Conservation (phyloP, 2,888 invertebrate genomes). For the Dichetophora obliterata region DNA sequence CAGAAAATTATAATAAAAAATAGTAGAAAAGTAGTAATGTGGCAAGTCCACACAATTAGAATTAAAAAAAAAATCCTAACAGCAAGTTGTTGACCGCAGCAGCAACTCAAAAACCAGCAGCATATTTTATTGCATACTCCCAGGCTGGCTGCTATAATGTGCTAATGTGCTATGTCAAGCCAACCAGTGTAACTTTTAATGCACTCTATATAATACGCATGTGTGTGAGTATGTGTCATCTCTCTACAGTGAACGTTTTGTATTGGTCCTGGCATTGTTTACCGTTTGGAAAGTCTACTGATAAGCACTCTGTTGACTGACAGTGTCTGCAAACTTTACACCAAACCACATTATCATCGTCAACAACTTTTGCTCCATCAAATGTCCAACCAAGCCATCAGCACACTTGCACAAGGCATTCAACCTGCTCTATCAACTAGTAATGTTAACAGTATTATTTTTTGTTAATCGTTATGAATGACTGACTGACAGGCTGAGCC, state of each 20-base stretch:
- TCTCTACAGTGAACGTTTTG: background rate
- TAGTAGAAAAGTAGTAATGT: no score
- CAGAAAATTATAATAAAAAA: no score
- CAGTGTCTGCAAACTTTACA: slow-evolving; percentile 30
- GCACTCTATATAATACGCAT: background rate
- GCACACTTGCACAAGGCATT: background rate
- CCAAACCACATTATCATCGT: slow-evolving; percentile 10
- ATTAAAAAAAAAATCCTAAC: background rate
- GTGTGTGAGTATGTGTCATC: background rate
- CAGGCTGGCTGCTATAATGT: slow-evolving; percentile 50
- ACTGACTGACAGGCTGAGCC: slow-evolving; percentile 64
- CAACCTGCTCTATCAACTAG: background rate
- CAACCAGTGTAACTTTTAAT: background rate
- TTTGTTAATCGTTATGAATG: slow-evolving; percentile 63
- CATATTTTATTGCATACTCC: slow-evolving; percentile 54
- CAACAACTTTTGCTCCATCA: background rate
- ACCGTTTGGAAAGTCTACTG: background rate
- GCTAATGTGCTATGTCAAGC: slow-evolving; percentile 6
- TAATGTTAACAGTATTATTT: slow-evolving; percentile 13
- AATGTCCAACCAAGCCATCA: no score
- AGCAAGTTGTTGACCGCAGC: background rate
- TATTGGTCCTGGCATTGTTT: background rate
- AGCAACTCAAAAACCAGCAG: slow-evolving; percentile 39
- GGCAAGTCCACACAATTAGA: background rate
- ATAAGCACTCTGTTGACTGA: slow-evolving; percentile 24